phyloP scores from a whole-genome alignment of 2,113 vertebrate genomes.

The Apeltes quadracus region DNA sequence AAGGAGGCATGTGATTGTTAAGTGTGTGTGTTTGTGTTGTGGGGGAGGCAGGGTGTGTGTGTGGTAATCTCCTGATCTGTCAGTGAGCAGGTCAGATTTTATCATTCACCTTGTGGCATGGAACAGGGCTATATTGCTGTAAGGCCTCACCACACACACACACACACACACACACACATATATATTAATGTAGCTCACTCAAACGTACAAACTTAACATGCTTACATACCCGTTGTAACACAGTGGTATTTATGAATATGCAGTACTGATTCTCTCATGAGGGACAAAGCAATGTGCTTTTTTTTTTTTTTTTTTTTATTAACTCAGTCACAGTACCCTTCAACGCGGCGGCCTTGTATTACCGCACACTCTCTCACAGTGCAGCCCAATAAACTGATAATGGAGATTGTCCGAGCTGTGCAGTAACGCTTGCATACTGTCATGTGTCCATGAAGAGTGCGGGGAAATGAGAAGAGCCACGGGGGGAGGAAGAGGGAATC shows the following conservation, averaged over 20 bases:
- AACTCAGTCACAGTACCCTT: slow-evolving; percentile 82
- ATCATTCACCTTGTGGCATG: slow-evolving; percentile 74
- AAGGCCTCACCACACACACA: slow-evolving; percentile 34
- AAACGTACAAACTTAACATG: background rate
- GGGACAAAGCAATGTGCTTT: slow-evolving; percentile 70
- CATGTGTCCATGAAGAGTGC: slow-evolving; percentile 22
- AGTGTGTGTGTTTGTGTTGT: background rate
- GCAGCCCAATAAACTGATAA: slow-evolving; percentile 21
- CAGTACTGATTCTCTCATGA: slow-evolving; percentile 36
- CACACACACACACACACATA: slow-evolving; percentile 27
- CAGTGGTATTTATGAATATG: slow-evolving; percentile 57
- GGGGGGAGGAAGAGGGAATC: background rate
- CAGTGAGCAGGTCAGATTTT: slow-evolving; percentile 78
- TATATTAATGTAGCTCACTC: slow-evolving; percentile 19
- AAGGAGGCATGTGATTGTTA: slow-evolving; percentile 32
- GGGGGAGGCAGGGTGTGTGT: slow-evolving; percentile 7
- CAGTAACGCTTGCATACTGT: slow-evolving; percentile 34
- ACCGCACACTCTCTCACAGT: slow-evolving; percentile 46
- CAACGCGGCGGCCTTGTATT: slow-evolving; percentile 69
- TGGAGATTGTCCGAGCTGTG: slow-evolving; percentile 22
- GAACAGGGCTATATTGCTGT: slow-evolving; percentile 64
- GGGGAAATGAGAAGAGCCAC: slow-evolving; percentile 22
- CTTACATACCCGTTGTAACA: slow-evolving; percentile 31
- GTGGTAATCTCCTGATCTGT: slow-evolving; percentile 72
- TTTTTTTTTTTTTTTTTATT: slow-evolving; percentile 80